Base-by-base conservation (phyloP, 1,140 invertebrate species). In the Scaptomyza pallida region DNA sequence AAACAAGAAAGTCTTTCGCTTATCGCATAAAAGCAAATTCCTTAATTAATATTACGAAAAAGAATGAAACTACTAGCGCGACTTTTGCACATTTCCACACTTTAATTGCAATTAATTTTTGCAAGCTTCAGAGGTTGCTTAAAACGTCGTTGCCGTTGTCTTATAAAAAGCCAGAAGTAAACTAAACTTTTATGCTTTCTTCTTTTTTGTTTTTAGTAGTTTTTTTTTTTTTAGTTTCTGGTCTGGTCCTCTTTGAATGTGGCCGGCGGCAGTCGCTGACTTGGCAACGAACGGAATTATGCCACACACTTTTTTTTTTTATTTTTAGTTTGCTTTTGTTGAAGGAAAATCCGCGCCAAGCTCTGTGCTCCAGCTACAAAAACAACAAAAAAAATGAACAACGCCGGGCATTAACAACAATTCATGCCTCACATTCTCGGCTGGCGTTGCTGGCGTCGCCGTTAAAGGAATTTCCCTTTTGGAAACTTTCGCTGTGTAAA, bases 401-500 rank as follows among this genome's bases (percentile, higher is more conserved):
- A 30, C 26, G 6, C 6, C 26, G 26, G 64, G 76, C 76, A 85
- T 80, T 80, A 82, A 82, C 78, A 82, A 82, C 74, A 82, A 82
- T 82, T 80, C 81, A 86, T 80, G 77, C 81, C 77, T 54, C 43
- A 45, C 81, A 62, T 69, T 80, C 61, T 62, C n/a, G 1, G 13
- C 21, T 21, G 65, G 41, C 64, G 67, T 71, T 65, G 41, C 9
- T n/a, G n/a, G n/a, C 33, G 70, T 40, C 17, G 74, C 55, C 61
- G 72, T 61, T 60, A 62, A 72, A 82, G 82, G 78, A 81, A 82
- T 86, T 85, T 76, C 72, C 70, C 61, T 77, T 30, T 68, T 55
- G 71, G 47, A 88, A 88, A 86, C 74, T 86, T 88, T 86, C 82
- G 75, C 71, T 88, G 75, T 82, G 82, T 73, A 88, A 88, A 88